Evolutionary conservation across 2,797 vertebrate genomes (phyloP).

Genomic region (Megalops cyprinoides): DNA sequence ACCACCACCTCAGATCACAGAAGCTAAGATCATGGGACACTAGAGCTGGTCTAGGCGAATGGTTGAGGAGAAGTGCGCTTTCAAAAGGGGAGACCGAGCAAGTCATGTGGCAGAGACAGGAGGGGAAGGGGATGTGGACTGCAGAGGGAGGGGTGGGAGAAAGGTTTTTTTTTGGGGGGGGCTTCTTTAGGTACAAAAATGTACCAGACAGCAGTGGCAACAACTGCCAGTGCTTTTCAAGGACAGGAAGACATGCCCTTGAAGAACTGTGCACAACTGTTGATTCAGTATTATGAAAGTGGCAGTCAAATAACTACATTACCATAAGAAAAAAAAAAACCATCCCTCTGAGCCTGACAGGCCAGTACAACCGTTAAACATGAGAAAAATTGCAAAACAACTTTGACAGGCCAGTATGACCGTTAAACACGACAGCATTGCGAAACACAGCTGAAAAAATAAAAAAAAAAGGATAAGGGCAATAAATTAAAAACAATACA

Average conservation of each 20-base stretch:
- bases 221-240: not conserved
- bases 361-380: not conserved
- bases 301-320: not conserved
- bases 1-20: slow-evolving; percentile 22
- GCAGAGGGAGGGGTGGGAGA: not conserved
- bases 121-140: not conserved
- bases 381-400: not conserved
- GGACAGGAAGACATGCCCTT: not conserved
- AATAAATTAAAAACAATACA: slow-evolving; percentile 1
- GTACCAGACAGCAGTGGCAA: not conserved
- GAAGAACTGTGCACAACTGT: slow-evolving; percentile 4
- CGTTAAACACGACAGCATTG: not conserved
- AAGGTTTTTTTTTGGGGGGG: not conserved
- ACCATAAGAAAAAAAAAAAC: not conserved
- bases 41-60: slow-evolving; percentile 48
- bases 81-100: slow-evolving; percentile 24
- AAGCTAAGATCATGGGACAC: slow-evolving; percentile 50
- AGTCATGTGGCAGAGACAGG: not conserved
- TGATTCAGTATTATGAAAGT: not conserved
- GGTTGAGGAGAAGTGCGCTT: slow-evolving; percentile 37
- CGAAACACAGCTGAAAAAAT: not conserved
- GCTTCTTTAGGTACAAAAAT: not conserved
- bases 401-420: not conserved
- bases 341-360: not conserved
- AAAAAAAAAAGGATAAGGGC: not conserved